phyloP scores from a whole-genome alignment of 2,797 vertebrate species.

The Manis pentadactyla region DNA sequence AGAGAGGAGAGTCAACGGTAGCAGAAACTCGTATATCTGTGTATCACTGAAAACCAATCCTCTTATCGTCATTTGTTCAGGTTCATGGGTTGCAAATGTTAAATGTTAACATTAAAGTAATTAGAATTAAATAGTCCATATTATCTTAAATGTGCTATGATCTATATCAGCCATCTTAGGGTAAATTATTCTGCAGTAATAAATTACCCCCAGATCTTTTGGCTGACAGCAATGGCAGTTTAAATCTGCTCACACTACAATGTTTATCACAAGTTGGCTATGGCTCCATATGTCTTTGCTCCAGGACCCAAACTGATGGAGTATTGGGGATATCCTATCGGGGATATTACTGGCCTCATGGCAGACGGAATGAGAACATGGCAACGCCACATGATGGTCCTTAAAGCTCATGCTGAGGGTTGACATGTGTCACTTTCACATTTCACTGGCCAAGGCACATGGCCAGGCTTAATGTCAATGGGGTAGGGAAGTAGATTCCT shows the following conservation, averaged over 20 bases:
- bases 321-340: neutral
- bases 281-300: neutral
- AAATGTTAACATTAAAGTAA: neutral
- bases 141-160: slow-evolving; percentile 47
- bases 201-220: slow-evolving; percentile 27
- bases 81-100: neutral
- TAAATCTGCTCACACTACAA: neutral
- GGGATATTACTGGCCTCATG: neutral
- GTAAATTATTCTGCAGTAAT: slow-evolving; percentile 41
- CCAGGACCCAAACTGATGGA: neutral
- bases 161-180: neutral
- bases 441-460: neutral
- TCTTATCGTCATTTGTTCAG: slow-evolving; percentile 6
- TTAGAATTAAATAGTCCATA: slow-evolving; percentile 34
- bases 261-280: neutral
- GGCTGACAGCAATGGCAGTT: neutral
- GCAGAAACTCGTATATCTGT: neutral
- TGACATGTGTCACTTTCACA: neutral
- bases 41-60: neutral
- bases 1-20: neutral
- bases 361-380: neutral
- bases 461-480: neutral
- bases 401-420: neutral
- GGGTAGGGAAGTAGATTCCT: neutral
- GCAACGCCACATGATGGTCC: neutral